Percentiles rank a stretch among this genome's conserved stretches.
phyloP scores from a whole-genome alignment of 2,113 vertebrate species.

The Nothobranchius furzeri region DNA sequence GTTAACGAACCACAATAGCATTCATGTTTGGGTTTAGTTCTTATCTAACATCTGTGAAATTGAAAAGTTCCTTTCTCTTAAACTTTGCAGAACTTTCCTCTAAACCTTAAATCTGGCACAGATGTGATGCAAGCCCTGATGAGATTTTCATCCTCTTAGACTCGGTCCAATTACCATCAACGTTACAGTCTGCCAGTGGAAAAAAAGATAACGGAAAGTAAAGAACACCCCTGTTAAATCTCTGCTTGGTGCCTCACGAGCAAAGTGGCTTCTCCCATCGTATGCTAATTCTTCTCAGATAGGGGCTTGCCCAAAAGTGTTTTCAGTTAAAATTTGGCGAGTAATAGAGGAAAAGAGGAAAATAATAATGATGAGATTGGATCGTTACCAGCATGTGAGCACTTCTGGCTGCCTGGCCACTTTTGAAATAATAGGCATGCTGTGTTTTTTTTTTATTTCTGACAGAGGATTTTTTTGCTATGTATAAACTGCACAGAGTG shows the following conservation, averaged over 20 bases:
- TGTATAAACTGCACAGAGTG: not conserved
- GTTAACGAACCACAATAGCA: constrained; percentile 10
- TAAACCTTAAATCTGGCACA: constrained; percentile 61
- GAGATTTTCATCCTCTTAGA: constrained; percentile 67
- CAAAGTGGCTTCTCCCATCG: constrained; percentile 38
- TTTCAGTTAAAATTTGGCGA: constrained; percentile 19
- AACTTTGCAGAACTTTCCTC: constrained; percentile 55
- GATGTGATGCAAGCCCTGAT: constrained; percentile 42
- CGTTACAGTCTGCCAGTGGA: constrained; percentile 58
- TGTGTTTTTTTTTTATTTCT: not conserved
- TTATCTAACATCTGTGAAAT: constrained; percentile 53
- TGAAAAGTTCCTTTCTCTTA: constrained; percentile 54
- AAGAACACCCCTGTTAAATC: constrained; percentile 47
- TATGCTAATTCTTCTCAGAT: constrained; percentile 43
- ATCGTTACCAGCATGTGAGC: constrained; percentile 49
- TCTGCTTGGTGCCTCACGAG: constrained; percentile 41
- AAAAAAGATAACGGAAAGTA: constrained; percentile 55
- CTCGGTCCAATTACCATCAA: constrained; percentile 63
- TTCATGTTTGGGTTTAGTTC: constrained; percentile 15
- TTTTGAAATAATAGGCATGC: constrained; percentile 25
- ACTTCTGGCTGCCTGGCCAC: constrained; percentile 30
- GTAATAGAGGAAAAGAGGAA: constrained; percentile 16
- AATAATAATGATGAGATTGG: constrained; percentile 15
- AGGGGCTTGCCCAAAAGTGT: not conserved
- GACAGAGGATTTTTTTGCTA: constrained; percentile 10